phyloP scores from a whole-genome alignment of 2,888 invertebrate genomes.

The Morpho deidamia region DNA sequence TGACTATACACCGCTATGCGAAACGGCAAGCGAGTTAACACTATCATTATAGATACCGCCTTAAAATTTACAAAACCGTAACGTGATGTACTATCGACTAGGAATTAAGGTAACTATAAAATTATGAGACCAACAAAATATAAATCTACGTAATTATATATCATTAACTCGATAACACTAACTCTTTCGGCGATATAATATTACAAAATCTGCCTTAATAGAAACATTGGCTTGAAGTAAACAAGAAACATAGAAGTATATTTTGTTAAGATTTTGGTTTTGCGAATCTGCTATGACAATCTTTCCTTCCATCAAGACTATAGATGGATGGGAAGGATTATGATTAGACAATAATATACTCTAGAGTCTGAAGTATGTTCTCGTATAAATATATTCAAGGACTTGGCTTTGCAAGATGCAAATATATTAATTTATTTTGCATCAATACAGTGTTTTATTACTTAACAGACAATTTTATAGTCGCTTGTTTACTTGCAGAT shows the following conservation, averaged over 20 bases:
- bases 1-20: constrained; percentile 1
- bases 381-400: too few species aligned
- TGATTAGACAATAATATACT: too few species aligned
- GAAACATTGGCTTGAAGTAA: not conserved
- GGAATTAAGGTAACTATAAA: constrained; percentile 56
- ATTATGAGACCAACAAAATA: constrained; percentile 41
- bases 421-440: too few species aligned
- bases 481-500: not conserved
- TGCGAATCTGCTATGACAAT: too few species aligned
- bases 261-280: too few species aligned
- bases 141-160: constrained; percentile 6
- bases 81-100: constrained; percentile 53
- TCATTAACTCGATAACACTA: constrained; percentile 13
- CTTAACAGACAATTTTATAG: too few species aligned
- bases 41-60: constrained; percentile 27
- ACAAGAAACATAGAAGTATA: too few species aligned
- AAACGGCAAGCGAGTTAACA: not conserved
- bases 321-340: too few species aligned
- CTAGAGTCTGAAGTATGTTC: too few species aligned
- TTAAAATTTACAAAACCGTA: constrained; percentile 60
- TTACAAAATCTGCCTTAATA: not conserved
- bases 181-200: constrained; percentile 7
- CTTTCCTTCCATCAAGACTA: too few species aligned
- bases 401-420: too few species aligned
- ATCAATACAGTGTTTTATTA: too few species aligned